phyloP scores from a whole-genome alignment of 2,888 invertebrate genomes.

The Drosophila fungiperda region DNA sequence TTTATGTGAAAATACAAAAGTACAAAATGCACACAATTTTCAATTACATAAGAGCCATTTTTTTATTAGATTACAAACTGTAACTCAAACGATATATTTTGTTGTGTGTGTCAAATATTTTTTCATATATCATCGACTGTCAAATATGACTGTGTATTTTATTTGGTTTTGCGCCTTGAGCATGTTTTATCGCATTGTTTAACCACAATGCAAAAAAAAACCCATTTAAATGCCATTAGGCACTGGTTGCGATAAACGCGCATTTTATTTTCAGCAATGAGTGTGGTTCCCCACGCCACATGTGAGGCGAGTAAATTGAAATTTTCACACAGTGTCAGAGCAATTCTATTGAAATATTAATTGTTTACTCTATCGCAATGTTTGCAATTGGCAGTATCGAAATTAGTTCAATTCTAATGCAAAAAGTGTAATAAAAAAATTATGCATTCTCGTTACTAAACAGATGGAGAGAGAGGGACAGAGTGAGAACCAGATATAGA shows the following conservation, averaged over 20 bases:
- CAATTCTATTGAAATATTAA: constrained; percentile 49
- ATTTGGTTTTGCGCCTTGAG: constrained; percentile 12
- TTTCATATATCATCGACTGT: constrained; percentile 9
- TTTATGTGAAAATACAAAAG: background rate
- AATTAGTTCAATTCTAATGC: constrained; percentile 46
- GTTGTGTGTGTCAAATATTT: background rate
- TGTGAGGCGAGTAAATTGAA: constrained; percentile 2
- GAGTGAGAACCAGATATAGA: background rate
- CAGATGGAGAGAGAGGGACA: constrained; percentile 2
- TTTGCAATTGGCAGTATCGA: constrained; percentile 40
- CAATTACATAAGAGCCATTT: background rate
- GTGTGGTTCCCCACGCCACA: background rate
- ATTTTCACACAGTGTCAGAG: constrained; percentile 13
- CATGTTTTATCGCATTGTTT: constrained; percentile 27
- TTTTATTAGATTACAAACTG: background rate
- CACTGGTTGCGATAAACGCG: constrained; percentile 34
- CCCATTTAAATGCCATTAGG: constrained; percentile 26
- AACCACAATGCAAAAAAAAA: constrained; percentile 17
- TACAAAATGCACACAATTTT: background rate
- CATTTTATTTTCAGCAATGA: constrained; percentile 52
- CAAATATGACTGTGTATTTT: constrained; percentile 52
- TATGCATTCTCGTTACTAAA: constrained; percentile 27
- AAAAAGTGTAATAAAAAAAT: constrained; percentile 43
- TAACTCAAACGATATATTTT: background rate
- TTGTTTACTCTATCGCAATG: constrained; percentile 58